Base-by-base conservation (phyloP, 2,888 invertebrate genomes). In the Chymomyza procnemis region DNA sequence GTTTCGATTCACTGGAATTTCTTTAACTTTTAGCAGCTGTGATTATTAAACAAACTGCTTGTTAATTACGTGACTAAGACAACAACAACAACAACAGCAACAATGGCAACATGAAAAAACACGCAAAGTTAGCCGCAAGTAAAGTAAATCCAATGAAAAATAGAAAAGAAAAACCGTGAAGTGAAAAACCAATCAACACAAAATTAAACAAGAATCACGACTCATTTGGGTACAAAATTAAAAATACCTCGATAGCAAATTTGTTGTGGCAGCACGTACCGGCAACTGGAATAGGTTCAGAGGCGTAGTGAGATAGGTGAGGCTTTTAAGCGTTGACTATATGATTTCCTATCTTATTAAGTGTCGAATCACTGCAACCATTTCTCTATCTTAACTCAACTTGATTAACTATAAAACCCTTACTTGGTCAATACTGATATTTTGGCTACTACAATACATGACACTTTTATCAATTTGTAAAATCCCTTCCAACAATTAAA, bases 161-260 rank as follows among this genome's bases (percentile, higher is more conserved):
- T 4, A 2, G 47, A 47, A 59, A 59, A 21, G 30, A 54, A n/a
- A 18, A 50, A 60, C 41, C 9, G 64, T 63, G 69, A 57, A 41
- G 61, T 60, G 19, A 56, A 67, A 73, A 85, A 74, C 67, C 87
- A 83, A 83, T 87, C 87, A 83, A 71, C 72, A 69, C 66, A 66
- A 83, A 78, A 83, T 82, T 78, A 78, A 73, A 73, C 71, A 69
- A 79, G 75, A 73, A 72, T 74, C 73, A 71, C 77, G 76, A 78
- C 69, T 75, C 75, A 80, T 74, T 76, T 77, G 75, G 71, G 68
- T 73, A 72, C 68, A 73, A 86, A 81, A 85, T 83, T 86, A 83
- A 81, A 81, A 83, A 78, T 83, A 73, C 74, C 78, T 72, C 34
- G 34, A 9, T 30, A 18, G 59, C 54, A 59, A 66, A 73, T 73